Evolutionary conservation across 1,140 invertebrate genomes (phyloP).

Genomic region (Cepaea nemoralis): DNA sequence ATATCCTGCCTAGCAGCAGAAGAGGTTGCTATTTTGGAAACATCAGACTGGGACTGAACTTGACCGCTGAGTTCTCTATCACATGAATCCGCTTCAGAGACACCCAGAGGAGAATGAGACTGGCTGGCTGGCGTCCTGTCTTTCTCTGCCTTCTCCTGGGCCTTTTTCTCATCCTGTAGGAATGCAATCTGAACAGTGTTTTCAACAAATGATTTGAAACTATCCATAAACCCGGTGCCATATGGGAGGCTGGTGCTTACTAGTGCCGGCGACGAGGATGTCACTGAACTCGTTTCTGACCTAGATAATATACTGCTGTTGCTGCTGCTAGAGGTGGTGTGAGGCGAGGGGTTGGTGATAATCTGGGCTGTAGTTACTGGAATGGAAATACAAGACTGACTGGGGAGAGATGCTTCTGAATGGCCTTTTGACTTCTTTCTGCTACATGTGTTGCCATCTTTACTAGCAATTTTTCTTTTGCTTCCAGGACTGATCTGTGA

Average conservation of each 20-base stretch:
- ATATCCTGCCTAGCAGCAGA: conserved; percentile 29
- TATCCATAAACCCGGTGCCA: conserved; percentile 62
- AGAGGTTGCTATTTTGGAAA: conserved; percentile 34
- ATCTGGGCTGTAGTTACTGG: conserved; percentile 76
- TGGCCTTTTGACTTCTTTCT: conserved; percentile 49
- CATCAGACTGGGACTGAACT: not conserved
- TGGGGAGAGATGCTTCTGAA: conserved; percentile 51
- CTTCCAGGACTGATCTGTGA: conserved; percentile 77
- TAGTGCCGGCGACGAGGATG: conserved; percentile 73
- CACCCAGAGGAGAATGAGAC: not conserved
- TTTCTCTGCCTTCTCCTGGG: conserved; percentile 28
- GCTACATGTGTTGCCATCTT: conserved; percentile 30
- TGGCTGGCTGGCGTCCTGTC: not conserved
- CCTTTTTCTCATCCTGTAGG: conserved; percentile 59
- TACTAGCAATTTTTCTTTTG: conserved; percentile 48
- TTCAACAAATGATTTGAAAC: conserved; percentile 71
- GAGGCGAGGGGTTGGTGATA: conserved; percentile 76
- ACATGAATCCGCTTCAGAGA: not conserved
- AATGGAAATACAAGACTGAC: conserved; percentile 70
- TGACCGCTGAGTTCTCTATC: not conserved
- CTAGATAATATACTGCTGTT: conserved; percentile 43
- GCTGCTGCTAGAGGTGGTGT: conserved; percentile 73
- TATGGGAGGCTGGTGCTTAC: conserved; percentile 73
- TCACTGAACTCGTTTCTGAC: conserved; percentile 44
- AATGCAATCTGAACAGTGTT: conserved; percentile 70